phyloP scores from a whole-genome alignment of 2,888 invertebrate genomes.

The Chrysomela aeneicollis region DNA sequence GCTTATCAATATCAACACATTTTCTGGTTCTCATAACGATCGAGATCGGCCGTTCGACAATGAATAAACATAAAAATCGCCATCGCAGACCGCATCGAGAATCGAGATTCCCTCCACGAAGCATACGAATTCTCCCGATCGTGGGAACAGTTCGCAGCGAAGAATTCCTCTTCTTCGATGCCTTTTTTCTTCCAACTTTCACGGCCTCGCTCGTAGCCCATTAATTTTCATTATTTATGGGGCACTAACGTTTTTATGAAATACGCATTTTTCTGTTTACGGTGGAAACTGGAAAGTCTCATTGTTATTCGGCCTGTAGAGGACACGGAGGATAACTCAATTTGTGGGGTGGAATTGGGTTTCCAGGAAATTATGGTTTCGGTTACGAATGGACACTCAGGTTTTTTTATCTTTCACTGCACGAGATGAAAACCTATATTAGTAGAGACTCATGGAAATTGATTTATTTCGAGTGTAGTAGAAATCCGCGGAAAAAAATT shows the following conservation, averaged over 20 bases:
- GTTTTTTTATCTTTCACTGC: no score
- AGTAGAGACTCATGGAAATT: not conserved
- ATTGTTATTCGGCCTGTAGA: conserved; percentile 7
- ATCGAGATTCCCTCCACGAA: conserved; percentile 1
- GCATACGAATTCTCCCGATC: conserved; percentile 17
- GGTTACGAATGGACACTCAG: not conserved
- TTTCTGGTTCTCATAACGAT: conserved; percentile 5
- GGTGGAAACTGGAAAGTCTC: conserved; percentile 17
- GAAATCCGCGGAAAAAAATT: no score
- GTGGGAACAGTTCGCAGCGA: conserved; percentile 19
- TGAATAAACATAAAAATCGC: conserved; percentile 14
- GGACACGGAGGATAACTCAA: not conserved
- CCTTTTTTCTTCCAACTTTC: conserved; percentile 13
- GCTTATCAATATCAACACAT: not conserved
- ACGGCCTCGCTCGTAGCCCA: conserved; percentile 13
- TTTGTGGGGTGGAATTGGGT: not conserved
- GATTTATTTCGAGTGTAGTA: not conserved
- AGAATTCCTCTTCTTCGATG: conserved; percentile 12
- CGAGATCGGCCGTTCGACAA: not conserved
- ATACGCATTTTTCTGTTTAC: conserved; percentile 12
- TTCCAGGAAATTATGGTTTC: not conserved
- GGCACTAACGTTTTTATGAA: conserved; percentile 17
- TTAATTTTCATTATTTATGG: conserved; percentile 23
- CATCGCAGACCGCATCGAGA: conserved; percentile 10
- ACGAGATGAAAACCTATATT: no score